Percentiles rank a stretch among this genome's conserved stretches.
These are phyloP conservation scores for Aphidius gifuensis DNA, from an alignment of 1,140 invertebrate genomes.

Conservation along the genomic window DNA sequence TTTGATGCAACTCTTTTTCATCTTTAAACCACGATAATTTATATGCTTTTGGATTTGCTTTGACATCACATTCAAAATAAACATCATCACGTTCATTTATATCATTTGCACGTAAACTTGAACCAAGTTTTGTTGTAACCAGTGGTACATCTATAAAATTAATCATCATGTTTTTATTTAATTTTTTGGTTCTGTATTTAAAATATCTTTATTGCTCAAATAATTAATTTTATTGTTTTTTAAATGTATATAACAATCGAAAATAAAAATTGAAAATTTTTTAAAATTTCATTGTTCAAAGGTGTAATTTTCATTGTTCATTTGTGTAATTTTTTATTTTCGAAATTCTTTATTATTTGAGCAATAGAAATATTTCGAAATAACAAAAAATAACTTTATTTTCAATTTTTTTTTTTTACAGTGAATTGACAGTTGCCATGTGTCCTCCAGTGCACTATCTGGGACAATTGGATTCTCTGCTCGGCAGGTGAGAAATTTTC, in stretches of 20 bases:
- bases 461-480: constrained; percentile 61
- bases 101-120: constrained; percentile 76
- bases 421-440: constrained; percentile 53
- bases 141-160: constrained; percentile 73
- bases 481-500: constrained; percentile 64
- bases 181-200: too few species aligned
- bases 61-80: constrained; percentile 87
- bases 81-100: constrained; percentile 90
- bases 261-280: too few species aligned
- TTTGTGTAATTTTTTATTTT: too few species aligned
- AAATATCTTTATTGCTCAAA: too few species aligned
- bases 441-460: constrained; percentile 54
- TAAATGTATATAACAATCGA: too few species aligned
- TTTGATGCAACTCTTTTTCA: constrained; percentile 72
- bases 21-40: constrained; percentile 82
- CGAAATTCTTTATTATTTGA: too few species aligned
- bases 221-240: too few species aligned
- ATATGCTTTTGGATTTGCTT: constrained; percentile 77
- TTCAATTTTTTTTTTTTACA: constrained; percentile 48
- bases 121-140: constrained; percentile 74
- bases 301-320: too few species aligned
- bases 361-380: too few species aligned
- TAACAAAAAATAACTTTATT: too few species aligned
- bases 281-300: too few species aligned
- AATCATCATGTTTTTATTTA: background rate